Conservation (phyloP, 2,797 vertebrate species). For the Pseudochaenichthys georgianus region DNA sequence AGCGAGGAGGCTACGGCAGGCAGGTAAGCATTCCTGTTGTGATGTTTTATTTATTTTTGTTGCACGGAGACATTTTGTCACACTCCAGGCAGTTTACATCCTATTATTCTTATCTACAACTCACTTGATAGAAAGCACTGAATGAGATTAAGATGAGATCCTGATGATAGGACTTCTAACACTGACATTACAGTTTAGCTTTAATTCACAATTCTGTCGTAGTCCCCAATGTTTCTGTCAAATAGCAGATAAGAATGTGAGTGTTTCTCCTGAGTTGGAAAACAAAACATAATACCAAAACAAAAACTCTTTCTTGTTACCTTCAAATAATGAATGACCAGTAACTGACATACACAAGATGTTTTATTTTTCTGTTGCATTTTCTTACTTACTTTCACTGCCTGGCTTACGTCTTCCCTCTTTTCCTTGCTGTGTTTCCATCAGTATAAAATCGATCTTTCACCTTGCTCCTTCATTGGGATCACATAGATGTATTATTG, state of each 20-base stretch:
- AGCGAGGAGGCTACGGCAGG: slow-evolving; percentile 76
- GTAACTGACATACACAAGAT: not conserved
- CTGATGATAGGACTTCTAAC: slow-evolving; percentile 49
- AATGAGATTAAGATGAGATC: slow-evolving; percentile 72
- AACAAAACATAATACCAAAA: slow-evolving; percentile 40
- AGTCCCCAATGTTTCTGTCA: slow-evolving; percentile 47
- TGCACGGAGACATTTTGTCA: slow-evolving; percentile 54
- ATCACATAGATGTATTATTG: not conserved
- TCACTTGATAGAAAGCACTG: slow-evolving; percentile 70
- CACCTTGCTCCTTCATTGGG: slow-evolving; percentile 7
- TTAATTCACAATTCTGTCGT: slow-evolving; percentile 42
- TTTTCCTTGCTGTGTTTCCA: slow-evolving; percentile 39
- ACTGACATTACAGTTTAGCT: slow-evolving; percentile 59
- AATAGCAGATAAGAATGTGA: slow-evolving; percentile 53
- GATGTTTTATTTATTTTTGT: slow-evolving; percentile 54
- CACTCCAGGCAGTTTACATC: slow-evolving; percentile 58
- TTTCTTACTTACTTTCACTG: slow-evolving; percentile 11
- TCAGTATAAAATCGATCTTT: slow-evolving; percentile 38
- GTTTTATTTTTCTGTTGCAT: slow-evolving; percentile 4
- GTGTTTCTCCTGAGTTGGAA: slow-evolving; percentile 30
- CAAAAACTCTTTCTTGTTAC: slow-evolving; percentile 36
- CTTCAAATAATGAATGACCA: slow-evolving; percentile 41
- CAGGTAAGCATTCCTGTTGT: slow-evolving; percentile 74
- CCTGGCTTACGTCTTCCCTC: slow-evolving; percentile 23
- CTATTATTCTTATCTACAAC: slow-evolving; percentile 77